These are phyloP conservation scores for Drosophila oshimai DNA, from an alignment of 1,140 invertebrate species.

Conservation along the genomic window DNA sequence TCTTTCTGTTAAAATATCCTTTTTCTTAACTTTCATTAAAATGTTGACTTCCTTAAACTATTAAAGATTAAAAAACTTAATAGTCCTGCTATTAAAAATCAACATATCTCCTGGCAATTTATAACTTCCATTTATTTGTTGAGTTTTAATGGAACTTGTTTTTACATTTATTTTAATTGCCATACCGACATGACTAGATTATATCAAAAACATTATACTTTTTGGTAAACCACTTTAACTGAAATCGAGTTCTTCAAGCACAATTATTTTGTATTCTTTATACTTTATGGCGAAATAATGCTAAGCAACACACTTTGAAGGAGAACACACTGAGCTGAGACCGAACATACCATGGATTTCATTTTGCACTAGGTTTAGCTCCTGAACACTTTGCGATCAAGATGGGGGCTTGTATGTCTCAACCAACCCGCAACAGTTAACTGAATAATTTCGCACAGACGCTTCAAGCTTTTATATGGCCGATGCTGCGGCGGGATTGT, in stretches of 20 bases:
- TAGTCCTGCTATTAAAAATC: neutral
- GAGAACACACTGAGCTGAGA: constrained; percentile 36
- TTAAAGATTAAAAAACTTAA: neutral
- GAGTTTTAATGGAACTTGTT: neutral
- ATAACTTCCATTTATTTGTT: neutral
- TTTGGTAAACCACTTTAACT: constrained; percentile 8
- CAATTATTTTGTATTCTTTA: too few species aligned
- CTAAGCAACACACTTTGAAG: constrained; percentile 21
- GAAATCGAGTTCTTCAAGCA: constrained; percentile 14
- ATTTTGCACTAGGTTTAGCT: constrained; percentile 72
- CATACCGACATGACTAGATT: neutral
- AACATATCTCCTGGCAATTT: neutral
- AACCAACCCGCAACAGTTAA: constrained; percentile 82
- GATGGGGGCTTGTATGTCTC: constrained; percentile 72
- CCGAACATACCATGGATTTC: constrained; percentile 81
- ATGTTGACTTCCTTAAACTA: neutral
- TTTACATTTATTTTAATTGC: neutral
- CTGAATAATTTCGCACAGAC: constrained; percentile 81
- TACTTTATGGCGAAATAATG: neutral
- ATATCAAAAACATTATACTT: neutral
- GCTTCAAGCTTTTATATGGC: constrained; percentile 80
- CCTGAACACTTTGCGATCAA: constrained; percentile 49
- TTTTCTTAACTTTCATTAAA: neutral
- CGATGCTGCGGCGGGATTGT: constrained; percentile 59
- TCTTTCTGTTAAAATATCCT: neutral